Evolutionary conservation across 2,797 vertebrate species (phyloP).

Genomic region (Lycodopsis pacificus): DNA sequence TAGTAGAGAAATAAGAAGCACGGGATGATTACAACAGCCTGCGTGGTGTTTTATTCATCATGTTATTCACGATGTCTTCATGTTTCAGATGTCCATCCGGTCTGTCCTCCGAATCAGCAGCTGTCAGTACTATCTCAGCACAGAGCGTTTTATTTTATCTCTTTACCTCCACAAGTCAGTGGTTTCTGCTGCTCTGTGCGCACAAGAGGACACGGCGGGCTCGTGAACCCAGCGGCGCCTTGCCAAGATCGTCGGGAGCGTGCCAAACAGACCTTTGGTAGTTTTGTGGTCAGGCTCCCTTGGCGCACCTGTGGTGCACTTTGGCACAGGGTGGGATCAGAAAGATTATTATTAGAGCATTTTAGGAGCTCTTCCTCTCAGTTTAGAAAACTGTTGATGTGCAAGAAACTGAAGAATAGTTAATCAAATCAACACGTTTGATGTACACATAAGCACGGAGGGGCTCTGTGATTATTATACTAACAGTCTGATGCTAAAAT

Average conservation of each 20-base stretch:
- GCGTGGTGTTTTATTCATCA: not conserved
- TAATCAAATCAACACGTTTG: not conserved
- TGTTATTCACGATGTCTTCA: not conserved
- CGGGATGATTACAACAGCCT: not conserved
- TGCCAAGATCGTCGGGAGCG: not conserved
- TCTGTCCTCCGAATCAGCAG: not conserved
- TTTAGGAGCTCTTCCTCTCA: not conserved
- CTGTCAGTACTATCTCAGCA: not conserved
- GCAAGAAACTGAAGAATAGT: not conserved
- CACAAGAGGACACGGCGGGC: not conserved
- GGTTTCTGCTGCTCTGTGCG: not conserved
- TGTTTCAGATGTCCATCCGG: not conserved
- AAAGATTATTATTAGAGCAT: not conserved
- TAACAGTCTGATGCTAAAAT: not conserved
- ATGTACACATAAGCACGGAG: not conserved
- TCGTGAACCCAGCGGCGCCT: not conserved
- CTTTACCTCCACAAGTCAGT: not conserved
- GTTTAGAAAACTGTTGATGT: not conserved
- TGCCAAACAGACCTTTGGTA: not conserved
- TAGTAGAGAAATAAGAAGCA: not conserved
- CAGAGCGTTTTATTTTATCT: not conserved
- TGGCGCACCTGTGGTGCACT: not conserved
- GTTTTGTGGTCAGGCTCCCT: not conserved
- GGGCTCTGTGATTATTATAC: not conserved
- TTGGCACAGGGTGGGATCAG: not conserved